These are phyloP conservation scores for Craniophora ligustri DNA, from an alignment of 2,888 invertebrate species.

Conservation along the genomic window DNA sequence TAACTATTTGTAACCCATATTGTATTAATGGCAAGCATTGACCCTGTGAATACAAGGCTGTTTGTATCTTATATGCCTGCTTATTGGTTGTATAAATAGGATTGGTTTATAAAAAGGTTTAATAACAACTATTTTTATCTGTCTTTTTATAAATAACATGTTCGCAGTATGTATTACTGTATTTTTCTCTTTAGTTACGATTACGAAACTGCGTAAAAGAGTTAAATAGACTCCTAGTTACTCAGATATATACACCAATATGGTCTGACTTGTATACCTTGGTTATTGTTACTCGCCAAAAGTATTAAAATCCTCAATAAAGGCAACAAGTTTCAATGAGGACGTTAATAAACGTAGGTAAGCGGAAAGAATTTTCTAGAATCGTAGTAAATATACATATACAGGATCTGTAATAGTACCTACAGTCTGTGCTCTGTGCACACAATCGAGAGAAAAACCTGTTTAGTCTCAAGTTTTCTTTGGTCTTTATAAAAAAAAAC, in stretches of 20 bases:
- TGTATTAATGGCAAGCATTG: constrained; percentile 16
- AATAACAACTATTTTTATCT: background rate
- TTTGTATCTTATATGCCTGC: constrained; percentile 11
- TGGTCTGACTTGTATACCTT: no score
- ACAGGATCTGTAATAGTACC: no score
- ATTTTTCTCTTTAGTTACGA: background rate
- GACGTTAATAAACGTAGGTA: no score
- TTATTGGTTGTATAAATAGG: constrained; percentile 18
- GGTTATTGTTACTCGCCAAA: no score
- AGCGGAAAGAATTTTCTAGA: no score
- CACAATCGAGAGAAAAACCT: no score
- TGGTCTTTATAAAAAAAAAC: no score
- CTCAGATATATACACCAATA: background rate
- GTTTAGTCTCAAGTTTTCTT: no score
- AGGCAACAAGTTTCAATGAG: no score
- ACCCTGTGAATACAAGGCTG: constrained; percentile 10
- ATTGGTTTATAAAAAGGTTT: background rate
- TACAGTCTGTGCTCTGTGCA: no score
- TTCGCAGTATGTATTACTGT: background rate
- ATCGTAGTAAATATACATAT: no score
- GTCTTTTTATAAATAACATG: background rate
- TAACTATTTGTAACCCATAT: constrained; percentile 10
- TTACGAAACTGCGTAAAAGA: background rate
- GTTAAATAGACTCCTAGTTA: background rate
- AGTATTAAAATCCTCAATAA: no score